Conservation (phyloP, 2,797 vertebrate species). For the Gymnocypris eckloni region DNA sequence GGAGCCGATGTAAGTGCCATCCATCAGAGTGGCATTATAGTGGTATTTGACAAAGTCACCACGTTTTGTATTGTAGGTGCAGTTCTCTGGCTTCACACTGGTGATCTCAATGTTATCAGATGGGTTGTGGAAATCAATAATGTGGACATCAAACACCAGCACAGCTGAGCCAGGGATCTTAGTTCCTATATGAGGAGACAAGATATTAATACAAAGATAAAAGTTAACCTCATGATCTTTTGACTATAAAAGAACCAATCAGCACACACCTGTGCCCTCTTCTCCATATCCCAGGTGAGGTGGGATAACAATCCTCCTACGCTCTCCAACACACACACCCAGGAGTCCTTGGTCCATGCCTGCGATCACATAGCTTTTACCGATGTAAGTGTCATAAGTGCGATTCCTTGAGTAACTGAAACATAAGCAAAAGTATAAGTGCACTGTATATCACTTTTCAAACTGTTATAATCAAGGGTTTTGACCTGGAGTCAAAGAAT, state of each 20-base stretch:
- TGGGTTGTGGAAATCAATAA: slow-evolving; percentile 97
- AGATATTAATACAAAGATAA: not conserved
- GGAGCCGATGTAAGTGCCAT: slow-evolving; percentile 90
- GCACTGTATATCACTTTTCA: not conserved
- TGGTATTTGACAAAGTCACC: slow-evolving; percentile 97
- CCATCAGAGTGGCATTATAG: slow-evolving; percentile 94
- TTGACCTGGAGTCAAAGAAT: slow-evolving; percentile 94
- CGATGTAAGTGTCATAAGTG: slow-evolving; percentile 96
- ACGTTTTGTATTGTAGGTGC: slow-evolving; percentile 85
- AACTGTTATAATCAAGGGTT: slow-evolving; percentile 16
- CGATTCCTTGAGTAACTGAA: slow-evolving; percentile 91
- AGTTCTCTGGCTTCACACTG: slow-evolving; percentile 84
- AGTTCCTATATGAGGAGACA: slow-evolving; percentile 67
- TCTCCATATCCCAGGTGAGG: slow-evolving; percentile 97
- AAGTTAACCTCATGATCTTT: not conserved
- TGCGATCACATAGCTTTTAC: slow-evolving; percentile 91
- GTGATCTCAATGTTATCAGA: slow-evolving; percentile 83
- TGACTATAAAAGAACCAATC: not conserved
- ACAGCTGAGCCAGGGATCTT: slow-evolving; percentile 97
- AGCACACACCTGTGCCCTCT: slow-evolving; percentile 89
- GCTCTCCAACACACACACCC: slow-evolving; percentile 91
- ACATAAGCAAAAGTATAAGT: slow-evolving; percentile 25
- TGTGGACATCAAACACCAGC: slow-evolving; percentile 90
- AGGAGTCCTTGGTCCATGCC: slow-evolving; percentile 96
- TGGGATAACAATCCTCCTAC: slow-evolving; percentile 88